A percentile compares a stretch with the other conserved stretches of the same genome.
Conservation (phyloP, 2,797 vertebrate species). For the Mastacembelus armatus region DNA sequence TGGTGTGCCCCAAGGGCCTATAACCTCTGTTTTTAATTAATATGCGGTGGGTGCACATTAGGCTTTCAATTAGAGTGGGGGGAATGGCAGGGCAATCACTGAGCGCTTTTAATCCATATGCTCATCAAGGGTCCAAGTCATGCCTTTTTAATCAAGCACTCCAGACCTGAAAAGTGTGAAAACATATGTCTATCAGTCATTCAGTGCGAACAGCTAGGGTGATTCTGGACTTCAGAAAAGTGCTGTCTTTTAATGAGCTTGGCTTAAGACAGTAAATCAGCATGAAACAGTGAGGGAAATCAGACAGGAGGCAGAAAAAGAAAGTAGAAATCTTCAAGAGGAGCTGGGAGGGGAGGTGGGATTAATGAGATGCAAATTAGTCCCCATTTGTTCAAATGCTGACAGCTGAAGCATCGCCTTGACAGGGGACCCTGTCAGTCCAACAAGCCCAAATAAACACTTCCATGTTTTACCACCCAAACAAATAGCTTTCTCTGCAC, state of each 20-base stretch:
- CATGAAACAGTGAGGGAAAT: slow-evolving; percentile 55
- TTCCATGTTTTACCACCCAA: slow-evolving; percentile 61
- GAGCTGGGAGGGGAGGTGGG: slow-evolving; percentile 53
- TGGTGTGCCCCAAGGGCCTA: slow-evolving; percentile 81
- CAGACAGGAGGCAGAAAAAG: slow-evolving; percentile 29
- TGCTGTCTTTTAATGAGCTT: slow-evolving; percentile 74
- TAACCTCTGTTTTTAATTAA: slow-evolving; percentile 88
- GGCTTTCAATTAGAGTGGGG: slow-evolving; percentile 85
- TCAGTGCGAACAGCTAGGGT: slow-evolving; percentile 41
- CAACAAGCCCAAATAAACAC: slow-evolving; percentile 75
- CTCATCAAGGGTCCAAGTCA: slow-evolving; percentile 82
- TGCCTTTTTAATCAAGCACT: slow-evolving; percentile 84
- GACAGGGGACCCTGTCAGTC: slow-evolving; percentile 70
- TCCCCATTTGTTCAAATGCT: slow-evolving; percentile 69
- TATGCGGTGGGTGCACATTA: slow-evolving; percentile 84
- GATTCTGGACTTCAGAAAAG: slow-evolving; percentile 69
- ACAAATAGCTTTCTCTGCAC: slow-evolving; percentile 57
- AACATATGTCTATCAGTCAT: slow-evolving; percentile 78
- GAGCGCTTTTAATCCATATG: slow-evolving; percentile 84
- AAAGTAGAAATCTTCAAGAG: slow-evolving; percentile 59
- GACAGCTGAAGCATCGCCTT: slow-evolving; percentile 72
- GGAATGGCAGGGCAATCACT: slow-evolving; percentile 81
- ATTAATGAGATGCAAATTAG: slow-evolving; percentile 83
- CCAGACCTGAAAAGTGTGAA: slow-evolving; percentile 69
- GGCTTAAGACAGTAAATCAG: slow-evolving; percentile 67